phyloP scores from a whole-genome alignment of 2,888 invertebrate genomes.

The Eupithecia abbreviata region DNA sequence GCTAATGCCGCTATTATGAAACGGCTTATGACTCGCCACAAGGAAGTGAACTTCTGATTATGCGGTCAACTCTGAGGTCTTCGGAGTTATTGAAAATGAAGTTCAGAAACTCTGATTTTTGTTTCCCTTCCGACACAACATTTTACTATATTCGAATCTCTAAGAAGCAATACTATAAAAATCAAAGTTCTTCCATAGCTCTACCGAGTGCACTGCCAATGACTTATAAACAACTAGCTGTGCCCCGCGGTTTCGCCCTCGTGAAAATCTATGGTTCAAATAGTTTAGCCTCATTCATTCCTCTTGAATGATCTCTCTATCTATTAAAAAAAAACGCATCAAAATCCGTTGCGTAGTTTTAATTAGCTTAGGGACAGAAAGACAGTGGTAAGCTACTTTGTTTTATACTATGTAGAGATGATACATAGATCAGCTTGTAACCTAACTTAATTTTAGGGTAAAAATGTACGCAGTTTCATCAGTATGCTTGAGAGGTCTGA shows the following conservation, averaged over 20 bases:
- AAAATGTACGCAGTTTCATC: not conserved
- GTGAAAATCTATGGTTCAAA: too few relatives aligned
- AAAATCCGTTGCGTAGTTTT: too few relatives aligned
- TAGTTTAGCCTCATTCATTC: too few relatives aligned
- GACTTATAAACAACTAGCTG: not conserved
- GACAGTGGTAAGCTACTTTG: too few relatives aligned
- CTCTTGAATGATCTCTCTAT: too few relatives aligned
- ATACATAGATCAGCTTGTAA: not conserved
- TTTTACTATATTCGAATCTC: not conserved
- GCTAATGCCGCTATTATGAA: constrained; percentile 46
- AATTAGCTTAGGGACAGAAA: too few relatives aligned
- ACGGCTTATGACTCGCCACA: constrained; percentile 46
- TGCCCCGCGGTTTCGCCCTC: too few relatives aligned
- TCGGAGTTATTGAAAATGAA: constrained; percentile 11
- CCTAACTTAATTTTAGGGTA: not conserved
- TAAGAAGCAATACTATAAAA: not conserved
- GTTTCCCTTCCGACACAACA: not conserved
- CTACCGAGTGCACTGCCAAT: not conserved
- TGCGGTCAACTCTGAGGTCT: constrained; percentile 40
- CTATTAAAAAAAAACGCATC: too few relatives aligned
- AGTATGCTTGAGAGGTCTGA: not conserved
- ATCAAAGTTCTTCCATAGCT: not conserved
- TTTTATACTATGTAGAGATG: too few relatives aligned
- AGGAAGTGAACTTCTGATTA: constrained; percentile 46
- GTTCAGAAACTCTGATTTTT: not conserved